Evolutionary conservation across 2,888 invertebrate species (phyloP).

Genomic region (Ethmia dodecea): DNA sequence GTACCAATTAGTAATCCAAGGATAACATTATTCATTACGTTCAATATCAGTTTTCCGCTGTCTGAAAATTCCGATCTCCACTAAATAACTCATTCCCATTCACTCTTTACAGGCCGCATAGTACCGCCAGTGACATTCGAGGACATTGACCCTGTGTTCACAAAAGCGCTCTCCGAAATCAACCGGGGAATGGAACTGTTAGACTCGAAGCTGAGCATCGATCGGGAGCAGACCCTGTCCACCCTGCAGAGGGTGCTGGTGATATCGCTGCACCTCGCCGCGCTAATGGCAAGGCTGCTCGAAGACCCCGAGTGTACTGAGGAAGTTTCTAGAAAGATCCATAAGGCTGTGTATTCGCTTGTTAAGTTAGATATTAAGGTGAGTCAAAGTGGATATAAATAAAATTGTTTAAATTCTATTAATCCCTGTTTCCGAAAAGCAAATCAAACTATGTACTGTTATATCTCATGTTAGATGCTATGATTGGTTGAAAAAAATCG

Average conservation of each 20-base stretch:
- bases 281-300: constrained; percentile 82
- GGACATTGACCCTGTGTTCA: constrained; percentile 90
- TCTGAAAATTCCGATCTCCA: too few species aligned
- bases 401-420: too few species aligned
- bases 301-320: constrained; percentile 74
- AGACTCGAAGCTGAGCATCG: constrained; percentile 78
- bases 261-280: constrained; percentile 90
- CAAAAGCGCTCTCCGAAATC: constrained; percentile 88
- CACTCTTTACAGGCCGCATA: constrained; percentile 77
- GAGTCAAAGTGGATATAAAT: too few species aligned
- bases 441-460: too few species aligned
- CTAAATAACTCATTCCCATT: too few species aligned
- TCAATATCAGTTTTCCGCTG: too few species aligned
- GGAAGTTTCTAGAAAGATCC: constrained; percentile 77
- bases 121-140: constrained; percentile 89
- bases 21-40: too few species aligned
- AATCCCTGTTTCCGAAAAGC: too few species aligned
- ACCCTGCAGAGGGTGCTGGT: constrained; percentile 89
- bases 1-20: too few species aligned
- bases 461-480: too few species aligned
- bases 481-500: too few species aligned
- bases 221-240: constrained; percentile 82
- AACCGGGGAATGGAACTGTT: constrained; percentile 80
- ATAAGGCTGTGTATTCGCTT: constrained; percentile 85
- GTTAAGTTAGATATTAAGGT: constrained; percentile 85